Base-by-base conservation (phyloP, 23 tunicate species). In the Trididemnum miniatum region DNA sequence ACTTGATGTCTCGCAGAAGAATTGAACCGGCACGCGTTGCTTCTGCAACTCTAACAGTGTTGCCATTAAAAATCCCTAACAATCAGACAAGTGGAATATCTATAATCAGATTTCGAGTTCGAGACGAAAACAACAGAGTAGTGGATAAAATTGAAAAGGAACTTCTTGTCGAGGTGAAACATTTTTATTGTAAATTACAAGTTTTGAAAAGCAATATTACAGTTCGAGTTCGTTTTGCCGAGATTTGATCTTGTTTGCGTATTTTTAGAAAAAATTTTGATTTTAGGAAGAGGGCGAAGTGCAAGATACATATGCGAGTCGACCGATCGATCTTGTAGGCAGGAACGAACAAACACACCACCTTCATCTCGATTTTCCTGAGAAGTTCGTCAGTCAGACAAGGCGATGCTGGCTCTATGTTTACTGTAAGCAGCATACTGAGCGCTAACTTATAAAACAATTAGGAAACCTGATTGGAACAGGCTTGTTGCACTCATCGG, bases 371-470 rank as follows among this genome's bases (percentile, higher is more conserved):
- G n/a, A 29, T 18, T 51, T 73, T 36, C 81, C 5, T 29, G 75
- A 40, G 25, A 37, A 35, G 23, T 84, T 51, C 34, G 65, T 75
- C 24, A 27, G 30, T 28, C 82, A 64, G 25, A 59, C 91, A 22
- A 27, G 80, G 23, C 71, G 80, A 52, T 87, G 91, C 59, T 60
- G 66, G 76, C 86, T 87, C 0, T 87, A 73, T 73, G 85, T 73
- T 20, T 72, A 87, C 67, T 65, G 91, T 87, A 72, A 79, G 84
- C 4, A 30, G n/a, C n/a, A n/a, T n/a, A n/a, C n/a, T n/a, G n/a
- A n/a, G n/a, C n/a, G n/a, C n/a, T n/a, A n/a, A n/a, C n/a, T n/a
- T n/a, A n/a, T n/a, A n/a, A n/a, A n/a, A n/a, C n/a, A n/a, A n/a
- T n/a, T n/a, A n/a, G n/a, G n/a, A n/a, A n/a, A n/a, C n/a, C n/a